Evolutionary conservation across 2,113 vertebrate genomes (phyloP).

Genomic region (Protobothrops flavoviridis): DNA sequence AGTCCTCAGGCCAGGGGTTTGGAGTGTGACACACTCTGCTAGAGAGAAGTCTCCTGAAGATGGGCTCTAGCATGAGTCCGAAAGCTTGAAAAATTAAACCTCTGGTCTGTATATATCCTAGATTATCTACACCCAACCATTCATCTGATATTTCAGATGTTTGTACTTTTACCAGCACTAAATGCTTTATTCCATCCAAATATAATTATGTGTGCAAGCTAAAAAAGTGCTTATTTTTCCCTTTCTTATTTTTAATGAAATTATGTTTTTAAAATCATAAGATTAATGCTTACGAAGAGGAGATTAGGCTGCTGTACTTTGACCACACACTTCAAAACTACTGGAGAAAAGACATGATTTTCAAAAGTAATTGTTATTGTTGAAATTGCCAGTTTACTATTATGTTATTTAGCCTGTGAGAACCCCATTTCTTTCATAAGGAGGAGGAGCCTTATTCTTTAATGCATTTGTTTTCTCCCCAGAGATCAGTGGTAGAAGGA

Average conservation of each 20-base stretch:
- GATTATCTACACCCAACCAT: neutral
- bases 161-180: neutral
- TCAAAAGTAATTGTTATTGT: neutral
- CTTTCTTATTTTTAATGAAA: neutral
- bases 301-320: neutral
- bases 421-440: neutral
- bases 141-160: neutral
- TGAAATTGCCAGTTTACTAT: neutral
- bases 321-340: neutral
- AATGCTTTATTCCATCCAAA: neutral
- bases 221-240: neutral
- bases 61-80: no score
- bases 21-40: no score
- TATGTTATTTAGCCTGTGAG: neutral
- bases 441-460: neutral
- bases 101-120: neutral
- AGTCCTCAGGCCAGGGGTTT: no score
- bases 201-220: neutral
- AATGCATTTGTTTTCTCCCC: neutral
- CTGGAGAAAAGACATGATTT: neutral
- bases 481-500: neutral
- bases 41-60: no score
- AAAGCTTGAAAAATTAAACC: no score
- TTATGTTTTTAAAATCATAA: neutral
- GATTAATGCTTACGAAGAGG: neutral